These are phyloP conservation scores for Clivina fossor DNA, from an alignment of 2,888 invertebrate genomes.

Conservation along the genomic window DNA sequence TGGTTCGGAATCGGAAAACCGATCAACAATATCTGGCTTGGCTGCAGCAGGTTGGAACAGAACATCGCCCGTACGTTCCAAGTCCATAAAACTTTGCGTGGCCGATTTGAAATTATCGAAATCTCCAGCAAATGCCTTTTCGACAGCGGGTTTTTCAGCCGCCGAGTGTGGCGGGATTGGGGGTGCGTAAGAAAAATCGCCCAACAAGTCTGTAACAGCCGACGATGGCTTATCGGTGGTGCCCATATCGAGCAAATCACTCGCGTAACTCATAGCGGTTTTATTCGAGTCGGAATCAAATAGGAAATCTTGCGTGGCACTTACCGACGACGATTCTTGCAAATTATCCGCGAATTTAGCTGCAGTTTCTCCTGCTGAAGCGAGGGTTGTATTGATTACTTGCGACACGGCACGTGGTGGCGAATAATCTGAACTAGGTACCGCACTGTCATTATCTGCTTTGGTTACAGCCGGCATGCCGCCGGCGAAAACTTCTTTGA, in stretches of 20 bases:
- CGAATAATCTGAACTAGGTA: slow-evolving; percentile 17
- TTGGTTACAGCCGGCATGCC: slow-evolving; percentile 38
- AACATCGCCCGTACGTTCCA: slow-evolving; percentile 45
- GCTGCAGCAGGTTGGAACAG: slow-evolving; percentile 26
- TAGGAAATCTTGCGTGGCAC: slow-evolving; percentile 36
- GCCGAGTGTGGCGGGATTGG: slow-evolving; percentile 36
- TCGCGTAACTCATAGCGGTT: slow-evolving; percentile 38
- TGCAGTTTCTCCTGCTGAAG: slow-evolving; percentile 44
- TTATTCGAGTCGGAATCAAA: not conserved
- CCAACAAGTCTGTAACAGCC: slow-evolving; percentile 49
- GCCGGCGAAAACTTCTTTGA: slow-evolving; percentile 41
- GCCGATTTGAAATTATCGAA: slow-evolving; percentile 42
- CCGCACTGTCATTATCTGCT: not conserved
- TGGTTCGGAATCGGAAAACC: slow-evolving; percentile 62
- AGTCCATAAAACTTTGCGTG: slow-evolving; percentile 49
- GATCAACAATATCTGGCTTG: slow-evolving; percentile 54
- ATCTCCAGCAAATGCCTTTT: slow-evolving; percentile 20
- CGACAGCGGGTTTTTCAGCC: slow-evolving; percentile 22
- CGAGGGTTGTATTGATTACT: slow-evolving; percentile 53
- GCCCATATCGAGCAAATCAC: slow-evolving; percentile 50
- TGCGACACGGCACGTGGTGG: slow-evolving; percentile 45
- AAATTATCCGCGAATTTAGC: slow-evolving; percentile 18
- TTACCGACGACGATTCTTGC: slow-evolving; percentile 35
- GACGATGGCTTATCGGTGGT: slow-evolving; percentile 45
- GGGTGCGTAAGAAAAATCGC: slow-evolving; percentile 46